Base-by-base conservation (phyloP, 2,888 invertebrate species). In the Ceramica pisi region DNA sequence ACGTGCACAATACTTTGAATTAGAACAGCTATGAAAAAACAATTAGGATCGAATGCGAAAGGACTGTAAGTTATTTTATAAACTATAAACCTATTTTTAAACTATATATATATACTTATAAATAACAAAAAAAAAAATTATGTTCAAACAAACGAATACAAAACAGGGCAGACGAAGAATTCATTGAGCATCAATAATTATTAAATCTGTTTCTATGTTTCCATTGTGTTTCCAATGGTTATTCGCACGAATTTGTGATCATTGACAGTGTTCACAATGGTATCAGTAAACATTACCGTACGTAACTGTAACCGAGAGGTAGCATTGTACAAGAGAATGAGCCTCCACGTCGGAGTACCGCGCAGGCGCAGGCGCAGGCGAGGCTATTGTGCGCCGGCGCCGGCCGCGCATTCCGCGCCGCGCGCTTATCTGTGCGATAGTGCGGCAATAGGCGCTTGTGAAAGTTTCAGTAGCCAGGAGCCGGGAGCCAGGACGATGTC, bases 321-420 rank as follows among this genome's bases (percentile, higher is more conserved):
- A 55, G 19, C 16, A 21, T 31, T 59, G 16, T 31, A 57, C 56
- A 31, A 41, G 19, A 31, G 19, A 12, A 19, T 14, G 46, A 61
- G 26, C 10, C 23, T 9, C 6, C 44, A 21, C 19, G 10, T 26
- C 46, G 48, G 14, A 10, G n/a, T 31, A 3, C 9, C 1, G 41
- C 41, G 75, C 51, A 55, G 60, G 60, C 68, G 44, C 75, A 26
- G 21, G 31, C 31, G 31, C 31, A 31, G 31, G 75, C 63, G 50
- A 75, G 76, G 74, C 74, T 57, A 75, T 74, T 60, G 57, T 23
- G 50, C 59, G 62, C 71, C 71, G 53, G 67, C 67, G 67, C 71
- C 77, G 73, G 60, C 74, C 62, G 60, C 31, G 67, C 83, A 84
- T 84, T 81, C 82, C 70, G 53, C 35, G 44, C 67, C 57, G 53